Base-by-base conservation (phyloP, 1,140 invertebrate species). In the Mesaphorura yosii region DNA sequence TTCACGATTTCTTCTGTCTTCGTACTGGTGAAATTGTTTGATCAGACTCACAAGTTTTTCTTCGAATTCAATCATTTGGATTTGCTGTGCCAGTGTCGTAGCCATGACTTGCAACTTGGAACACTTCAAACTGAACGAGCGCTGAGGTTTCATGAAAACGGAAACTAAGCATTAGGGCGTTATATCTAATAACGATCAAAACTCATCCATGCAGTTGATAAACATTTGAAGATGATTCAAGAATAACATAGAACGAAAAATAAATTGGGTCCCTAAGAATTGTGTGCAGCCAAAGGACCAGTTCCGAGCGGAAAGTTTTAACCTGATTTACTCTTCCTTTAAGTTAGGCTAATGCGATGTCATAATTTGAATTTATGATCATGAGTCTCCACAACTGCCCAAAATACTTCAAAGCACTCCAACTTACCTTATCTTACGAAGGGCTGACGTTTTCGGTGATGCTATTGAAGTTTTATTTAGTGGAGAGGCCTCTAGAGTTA, bases 1-100 rank as follows among this genome's bases (percentile, higher is more conserved):
- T 41, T 69, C 66, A 59, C 80, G 74, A 7, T 84, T 64, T 1
- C 72, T 64, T 53, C 71, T 63, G 67, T 83, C 71, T 65, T 84
- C 82, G 66, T 82, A 85, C 10, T 37, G 25, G 26, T 6, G 12
- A 31, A 48, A 31, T 34, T 34, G 10, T 34, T n/a, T 34, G 31
- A n/a, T 34, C 10, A 34, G 10, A n/a, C 31, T 34, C 10, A 10
- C 31, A 34, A 10, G n/a, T 34, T 34, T 34, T 34, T 10, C 31
- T 34, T 34, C 31, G 10, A n/a, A n/a, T 34, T 10, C 31, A n/a
- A 34, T 34, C 31, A 34, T 10, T 10, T 10, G 10, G 10, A 34
- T 10, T 10, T 34, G 10, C 31, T 34, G 10, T n/a, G n/a, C 10
- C 10, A n/a, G 31, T n/a, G n/a, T n/a, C n/a, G n/a, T n/a, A 34